These are phyloP conservation scores for Botia almorhae DNA, from an alignment of 2,797 vertebrate genomes.

Conservation along the genomic window DNA sequence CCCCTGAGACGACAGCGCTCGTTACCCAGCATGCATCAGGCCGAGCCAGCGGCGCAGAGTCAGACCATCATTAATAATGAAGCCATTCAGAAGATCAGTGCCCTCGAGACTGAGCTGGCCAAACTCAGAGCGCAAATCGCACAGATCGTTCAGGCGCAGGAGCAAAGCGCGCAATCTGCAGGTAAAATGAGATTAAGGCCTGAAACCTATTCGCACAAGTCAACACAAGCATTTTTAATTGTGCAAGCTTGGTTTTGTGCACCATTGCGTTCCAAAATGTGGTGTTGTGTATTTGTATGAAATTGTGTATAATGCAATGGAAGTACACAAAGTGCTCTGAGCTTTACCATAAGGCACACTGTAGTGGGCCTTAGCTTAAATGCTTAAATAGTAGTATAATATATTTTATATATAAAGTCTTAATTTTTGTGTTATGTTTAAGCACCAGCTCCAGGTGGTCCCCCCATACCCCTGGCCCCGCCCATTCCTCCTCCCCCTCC, in stretches of 20 bases:
- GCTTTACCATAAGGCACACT: too few species aligned
- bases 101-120: constrained; percentile 91
- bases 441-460: constrained; percentile 64
- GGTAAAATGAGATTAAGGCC: constrained; percentile 20
- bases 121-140: constrained; percentile 92
- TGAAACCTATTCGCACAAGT: too few species aligned
- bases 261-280: too few species aligned
- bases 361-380: too few species aligned
- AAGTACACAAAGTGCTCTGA: too few species aligned
- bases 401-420: too few species aligned
- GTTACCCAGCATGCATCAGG: constrained; percentile 72
- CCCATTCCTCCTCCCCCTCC: constrained; percentile 67
- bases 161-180: constrained; percentile 69
- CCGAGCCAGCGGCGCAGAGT: constrained; percentile 67
- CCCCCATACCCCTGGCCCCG: constrained; percentile 58
- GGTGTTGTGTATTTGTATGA: too few species aligned
- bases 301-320: too few species aligned
- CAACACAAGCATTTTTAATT: too few species aligned
- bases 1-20: constrained; percentile 69
- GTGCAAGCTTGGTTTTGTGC: too few species aligned
- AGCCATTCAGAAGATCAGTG: constrained; percentile 92
- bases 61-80: constrained; percentile 76
- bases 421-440: constrained; percentile 1
- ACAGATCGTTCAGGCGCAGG: constrained; percentile 92
- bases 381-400: too few species aligned